phyloP scores from a whole-genome alignment of 2,113 vertebrate species.

The Protobothrops flavoviridis region DNA sequence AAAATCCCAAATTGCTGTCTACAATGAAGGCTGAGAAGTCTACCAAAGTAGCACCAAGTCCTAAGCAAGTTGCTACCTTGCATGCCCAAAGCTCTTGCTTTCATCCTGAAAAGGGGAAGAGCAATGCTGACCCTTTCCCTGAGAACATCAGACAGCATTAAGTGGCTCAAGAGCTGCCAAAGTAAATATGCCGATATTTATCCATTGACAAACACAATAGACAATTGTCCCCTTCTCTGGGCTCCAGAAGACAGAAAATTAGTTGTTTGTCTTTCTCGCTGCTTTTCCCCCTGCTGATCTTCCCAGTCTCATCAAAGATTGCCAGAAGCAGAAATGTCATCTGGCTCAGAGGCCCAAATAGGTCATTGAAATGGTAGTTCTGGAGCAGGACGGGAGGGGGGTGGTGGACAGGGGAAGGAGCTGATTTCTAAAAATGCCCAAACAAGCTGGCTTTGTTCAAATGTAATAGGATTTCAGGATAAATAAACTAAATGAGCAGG shows the following conservation, averaged over 20 bases:
- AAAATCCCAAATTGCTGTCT: slow-evolving; percentile 58
- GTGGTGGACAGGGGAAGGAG: not conserved
- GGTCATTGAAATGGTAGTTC: not conserved
- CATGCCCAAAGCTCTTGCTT: not conserved
- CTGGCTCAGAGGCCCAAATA: not conserved
- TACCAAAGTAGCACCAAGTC: slow-evolving; percentile 1
- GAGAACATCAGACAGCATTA: accelerated
- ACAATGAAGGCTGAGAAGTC: slow-evolving; percentile 37
- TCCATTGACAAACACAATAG: not conserved
- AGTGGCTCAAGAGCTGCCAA: not conserved
- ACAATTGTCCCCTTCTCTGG: not conserved
- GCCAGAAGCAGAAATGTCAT: accelerated
- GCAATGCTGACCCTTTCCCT: not conserved
- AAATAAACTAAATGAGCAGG: not conserved
- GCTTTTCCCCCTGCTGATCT: not conserved
- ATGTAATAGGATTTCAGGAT: not conserved
- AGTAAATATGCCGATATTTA: not conserved
- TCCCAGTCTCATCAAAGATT: not conserved
- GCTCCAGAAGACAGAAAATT: slow-evolving; percentile 7
- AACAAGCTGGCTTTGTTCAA: not conserved
- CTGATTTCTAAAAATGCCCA: not conserved
- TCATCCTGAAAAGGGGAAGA: slow-evolving; percentile 2
- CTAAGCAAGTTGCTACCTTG: slow-evolving; percentile 34
- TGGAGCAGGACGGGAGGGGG: too few relatives aligned
- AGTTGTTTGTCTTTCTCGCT: slow-evolving; percentile 3